phyloP scores from a whole-genome alignment of 2,113 vertebrate species.

The Antechinus stuartii region DNA sequence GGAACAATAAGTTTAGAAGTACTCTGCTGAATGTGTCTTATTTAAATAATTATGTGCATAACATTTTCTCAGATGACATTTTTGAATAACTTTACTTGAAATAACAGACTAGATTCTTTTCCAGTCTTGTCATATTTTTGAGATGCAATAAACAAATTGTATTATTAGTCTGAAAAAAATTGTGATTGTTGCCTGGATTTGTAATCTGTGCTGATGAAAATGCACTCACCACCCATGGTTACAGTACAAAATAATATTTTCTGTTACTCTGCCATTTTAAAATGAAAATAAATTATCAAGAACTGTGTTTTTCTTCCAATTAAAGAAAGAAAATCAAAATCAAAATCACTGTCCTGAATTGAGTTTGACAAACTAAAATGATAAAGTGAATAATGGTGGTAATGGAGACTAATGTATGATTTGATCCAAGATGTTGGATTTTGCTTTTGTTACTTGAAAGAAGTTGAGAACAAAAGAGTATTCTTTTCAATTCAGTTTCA shows the following conservation, averaged over 20 bases:
- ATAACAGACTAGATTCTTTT: not conserved
- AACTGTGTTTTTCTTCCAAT: not conserved
- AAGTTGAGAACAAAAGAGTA: conserved; percentile 54
- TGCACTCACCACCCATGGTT: not conserved
- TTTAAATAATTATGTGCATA: not conserved
- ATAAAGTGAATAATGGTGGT: conserved; percentile 46
- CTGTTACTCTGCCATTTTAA: conserved; percentile 24
- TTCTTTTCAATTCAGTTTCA: conserved; percentile 9
- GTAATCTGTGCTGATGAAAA: not conserved
- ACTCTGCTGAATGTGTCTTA: not conserved
- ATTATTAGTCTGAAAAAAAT: not conserved
- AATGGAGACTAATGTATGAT: conserved; percentile 56
- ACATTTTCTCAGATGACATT: not conserved
- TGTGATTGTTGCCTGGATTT: not conserved
- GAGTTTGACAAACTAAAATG: conserved; percentile 38
- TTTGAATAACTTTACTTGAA: not conserved
- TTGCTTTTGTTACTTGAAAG: conserved; percentile 74
- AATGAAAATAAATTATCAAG: conserved; percentile 47
- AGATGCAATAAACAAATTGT: not conserved
- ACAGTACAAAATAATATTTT: conserved; percentile 5
- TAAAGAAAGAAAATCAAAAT: conserved; percentile 49
- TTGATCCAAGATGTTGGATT: conserved; percentile 59
- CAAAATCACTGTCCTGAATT: conserved; percentile 35
- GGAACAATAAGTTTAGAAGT: not conserved
- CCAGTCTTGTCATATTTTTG: not conserved